Evolutionary conservation across 2,797 vertebrate species (phyloP), one percentile per base, ranked within the genome.

Genomic region (Leucoraja ocellata): DNA sequence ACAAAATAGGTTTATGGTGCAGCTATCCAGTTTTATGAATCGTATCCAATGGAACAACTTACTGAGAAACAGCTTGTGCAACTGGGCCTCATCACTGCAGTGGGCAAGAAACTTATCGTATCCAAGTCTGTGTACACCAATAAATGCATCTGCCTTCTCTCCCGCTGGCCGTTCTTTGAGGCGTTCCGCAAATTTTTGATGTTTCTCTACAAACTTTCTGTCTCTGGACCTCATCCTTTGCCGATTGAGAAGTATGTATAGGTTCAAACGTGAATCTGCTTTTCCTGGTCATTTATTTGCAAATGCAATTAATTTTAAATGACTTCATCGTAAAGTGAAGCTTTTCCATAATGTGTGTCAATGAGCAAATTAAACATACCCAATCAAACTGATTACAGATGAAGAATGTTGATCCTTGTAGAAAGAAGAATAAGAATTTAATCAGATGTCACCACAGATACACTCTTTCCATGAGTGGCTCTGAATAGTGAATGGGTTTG

Each of bases 131-230:
- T 99, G 91, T 98, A 98, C 96, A 97, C 98, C 94, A 99, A 99
- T 95, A 99, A 99, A 95, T 99, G 99, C 95, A 99, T 99, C 96
- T 99, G 99, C 95, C 96, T 99, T 95, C 98, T 99, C 9, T 99
- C 99, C 93, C 98, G 96, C 46, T 99, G 99, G 99, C 99, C 99
- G 93, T 99, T 99, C 96, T 99, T 98, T 93, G 97, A 98, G 93
- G 97, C 98, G 93, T 99, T 99, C 96, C 95, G 97, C 95, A 99
- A 99, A 95, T 99, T 99, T 96, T 98, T 99, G 93, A 97, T 98
- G 97, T 99, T 99, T 96, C 97, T 99, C 94, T 98, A 99, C 96
- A 99, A 98, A 95, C 97, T 99, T 21, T 99, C 98, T 6, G 97
- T 99, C 94, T 98, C 99, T 76, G 98, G 98, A 93, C 98, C 98